Evolutionary conservation across 2,113 vertebrate genomes (phyloP).

Genomic region (Zosterops borbonicus): DNA sequence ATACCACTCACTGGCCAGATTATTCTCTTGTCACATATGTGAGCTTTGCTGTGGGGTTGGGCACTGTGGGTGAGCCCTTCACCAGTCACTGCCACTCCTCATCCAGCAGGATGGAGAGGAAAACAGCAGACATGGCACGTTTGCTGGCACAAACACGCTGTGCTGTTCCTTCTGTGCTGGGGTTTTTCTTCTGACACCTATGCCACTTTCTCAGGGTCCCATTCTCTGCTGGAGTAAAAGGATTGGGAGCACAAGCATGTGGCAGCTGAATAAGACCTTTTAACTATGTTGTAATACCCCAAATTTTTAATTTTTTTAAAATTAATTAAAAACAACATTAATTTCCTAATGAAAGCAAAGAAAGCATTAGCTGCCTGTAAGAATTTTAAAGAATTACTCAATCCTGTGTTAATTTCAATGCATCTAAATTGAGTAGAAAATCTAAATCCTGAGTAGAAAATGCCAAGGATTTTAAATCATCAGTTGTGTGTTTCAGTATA

Average conservation of each 20-base stretch:
- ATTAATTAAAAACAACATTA: neutral
- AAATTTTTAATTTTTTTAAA: neutral
- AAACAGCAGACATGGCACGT: fast-evolving
- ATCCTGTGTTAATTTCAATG: neutral
- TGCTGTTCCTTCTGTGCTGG: neutral
- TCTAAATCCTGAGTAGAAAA: neutral
- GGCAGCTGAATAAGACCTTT: neutral
- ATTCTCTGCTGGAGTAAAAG: neutral
- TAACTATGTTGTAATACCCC: neutral
- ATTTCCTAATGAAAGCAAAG: neutral
- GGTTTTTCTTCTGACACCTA: neutral
- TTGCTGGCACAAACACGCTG: fast-evolving
- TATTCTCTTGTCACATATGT: neutral
- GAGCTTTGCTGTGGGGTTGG: fast-evolving
- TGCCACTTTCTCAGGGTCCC: fast-evolving
- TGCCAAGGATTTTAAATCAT: neutral
- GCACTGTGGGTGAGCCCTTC: fast-evolving
- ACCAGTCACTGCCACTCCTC: neutral
- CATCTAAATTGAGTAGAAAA: neutral
- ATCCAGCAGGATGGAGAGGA: too few species aligned
- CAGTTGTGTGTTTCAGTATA: neutral
- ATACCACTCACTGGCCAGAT: neutral
- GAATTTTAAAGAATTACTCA: neutral
- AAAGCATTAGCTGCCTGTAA: neutral
- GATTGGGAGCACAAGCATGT: neutral